Conservation (phyloP, 2,888 invertebrate genomes). For the Schrankia costaestrigalis region DNA sequence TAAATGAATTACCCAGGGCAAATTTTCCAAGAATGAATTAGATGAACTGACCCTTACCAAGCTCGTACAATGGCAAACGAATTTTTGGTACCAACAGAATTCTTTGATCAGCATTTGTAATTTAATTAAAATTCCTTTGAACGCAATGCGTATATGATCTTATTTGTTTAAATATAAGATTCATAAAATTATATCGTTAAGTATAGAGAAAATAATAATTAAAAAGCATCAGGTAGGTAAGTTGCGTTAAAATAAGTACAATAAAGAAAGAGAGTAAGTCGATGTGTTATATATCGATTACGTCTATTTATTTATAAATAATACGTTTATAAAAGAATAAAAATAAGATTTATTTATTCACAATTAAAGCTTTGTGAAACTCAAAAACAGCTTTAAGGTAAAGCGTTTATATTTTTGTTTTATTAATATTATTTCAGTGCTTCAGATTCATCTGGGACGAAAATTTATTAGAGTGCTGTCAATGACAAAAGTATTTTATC, state of each 20-base stretch:
- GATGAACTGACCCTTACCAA: conserved; percentile 49
- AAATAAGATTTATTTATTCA: conserved; percentile 17
- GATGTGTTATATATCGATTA: too few species aligned
- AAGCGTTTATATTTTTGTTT: conserved; percentile 32
- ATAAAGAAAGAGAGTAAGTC: too few species aligned
- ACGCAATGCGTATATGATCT: conserved; percentile 1
- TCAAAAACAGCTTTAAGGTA: conserved; percentile 15
- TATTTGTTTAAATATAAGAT: neutral
- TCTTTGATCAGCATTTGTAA: conserved; percentile 37
- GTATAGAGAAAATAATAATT: too few species aligned
- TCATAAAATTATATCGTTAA: too few species aligned
- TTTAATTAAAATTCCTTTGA: conserved; percentile 34
- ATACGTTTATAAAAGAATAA: too few species aligned
- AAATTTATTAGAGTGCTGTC: conserved; percentile 46
- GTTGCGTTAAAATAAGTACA: conserved; percentile 17
- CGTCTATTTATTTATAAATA: conserved; percentile 12
- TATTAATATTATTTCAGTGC: conserved; percentile 54
- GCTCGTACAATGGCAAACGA: conserved; percentile 45
- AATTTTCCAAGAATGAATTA: conserved; percentile 42
- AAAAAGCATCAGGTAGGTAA: conserved; percentile 28
- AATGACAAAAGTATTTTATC: conserved; percentile 58
- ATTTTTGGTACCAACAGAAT: conserved; percentile 34
- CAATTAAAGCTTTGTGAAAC: conserved; percentile 25
- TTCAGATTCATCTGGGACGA: conserved; percentile 74
- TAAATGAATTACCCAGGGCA: conserved; percentile 26